Conservation (phyloP, 2,888 invertebrate genomes). For the Drosophila cognata region DNA sequence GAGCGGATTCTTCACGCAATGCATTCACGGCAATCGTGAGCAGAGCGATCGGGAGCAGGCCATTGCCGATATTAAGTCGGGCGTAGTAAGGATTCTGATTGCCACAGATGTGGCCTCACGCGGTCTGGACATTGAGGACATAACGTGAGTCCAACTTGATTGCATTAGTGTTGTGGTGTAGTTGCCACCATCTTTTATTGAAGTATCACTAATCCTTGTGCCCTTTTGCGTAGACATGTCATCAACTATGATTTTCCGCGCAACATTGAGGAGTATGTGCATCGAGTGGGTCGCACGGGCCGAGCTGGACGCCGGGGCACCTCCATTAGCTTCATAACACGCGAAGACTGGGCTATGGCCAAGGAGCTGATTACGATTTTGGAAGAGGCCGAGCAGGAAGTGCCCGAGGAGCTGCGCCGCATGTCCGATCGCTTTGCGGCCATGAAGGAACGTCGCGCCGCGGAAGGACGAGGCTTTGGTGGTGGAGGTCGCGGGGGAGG, state of each 20-base stretch:
- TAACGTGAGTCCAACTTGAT: slow-evolving; percentile 86
- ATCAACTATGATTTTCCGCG: slow-evolving; percentile 97
- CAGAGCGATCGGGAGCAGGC: slow-evolving; percentile 93
- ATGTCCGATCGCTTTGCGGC: slow-evolving; percentile 92
- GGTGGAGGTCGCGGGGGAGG: slow-evolving; percentile 44
- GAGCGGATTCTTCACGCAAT: slow-evolving; percentile 89
- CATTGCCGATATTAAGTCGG: slow-evolving; percentile 92
- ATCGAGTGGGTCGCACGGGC: slow-evolving; percentile 97
- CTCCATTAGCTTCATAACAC: slow-evolving; percentile 92
- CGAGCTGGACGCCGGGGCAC: slow-evolving; percentile 94
- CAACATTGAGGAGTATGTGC: slow-evolving; percentile 96
- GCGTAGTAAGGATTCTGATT: slow-evolving; percentile 92
- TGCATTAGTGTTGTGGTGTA: background rate
- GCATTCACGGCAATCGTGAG: slow-evolving; percentile 96
- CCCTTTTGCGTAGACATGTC: slow-evolving; percentile 86
- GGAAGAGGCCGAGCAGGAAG: slow-evolving; percentile 93
- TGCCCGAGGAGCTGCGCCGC: slow-evolving; percentile 90
- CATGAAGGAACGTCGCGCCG: slow-evolving; percentile 88
- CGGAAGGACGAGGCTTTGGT: slow-evolving; percentile 82
- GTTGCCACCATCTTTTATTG: background rate
- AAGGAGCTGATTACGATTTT: slow-evolving; percentile 93
- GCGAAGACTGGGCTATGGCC: slow-evolving; percentile 93
- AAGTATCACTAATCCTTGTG: background rate
- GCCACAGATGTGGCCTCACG: slow-evolving; percentile 98
- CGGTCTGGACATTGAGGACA: slow-evolving; percentile 95